Evolutionary conservation across 2,888 invertebrate genomes (phyloP), one percentile per base, ranked within the genome.

Genomic region (Hetaerina titia): DNA sequence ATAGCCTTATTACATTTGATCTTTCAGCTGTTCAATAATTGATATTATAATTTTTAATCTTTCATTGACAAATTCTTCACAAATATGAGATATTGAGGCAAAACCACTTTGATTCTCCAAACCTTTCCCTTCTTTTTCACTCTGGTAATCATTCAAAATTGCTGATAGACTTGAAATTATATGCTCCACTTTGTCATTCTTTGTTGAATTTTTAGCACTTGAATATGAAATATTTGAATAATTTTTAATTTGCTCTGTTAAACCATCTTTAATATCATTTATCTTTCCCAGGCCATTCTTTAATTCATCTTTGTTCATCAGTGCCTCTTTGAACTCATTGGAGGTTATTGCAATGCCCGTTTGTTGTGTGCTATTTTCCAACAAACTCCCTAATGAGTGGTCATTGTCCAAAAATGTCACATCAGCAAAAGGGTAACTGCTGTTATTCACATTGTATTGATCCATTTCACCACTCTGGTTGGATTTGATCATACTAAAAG

Each of bases 41-140:
- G 92, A 92, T 56, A 92, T 69, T 19, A 92, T 64, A 56, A 69
- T 13, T 69, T 69, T 92, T 74, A 92, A 56, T 56, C 69, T 92
- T 56, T 92, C 45, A 25, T 69, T 92, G 45, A 92, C 74, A 92
- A 69, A 63, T 22, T 92, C 69, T n/a, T 92, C 69, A 92, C 92
- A 92, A 22, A n/a, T 22, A 22, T 45, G 15, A 74, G 64, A 31
- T 22, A 56, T 56, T 74, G 57, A 69, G 4, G 25, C 31, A 7
- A 22, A 90, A 15, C 6, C 19, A 63, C 45, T 4, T 13, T 90
- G 45, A 92, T 31, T n/a, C 17, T 5, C 56, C 11, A n/a, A 56
- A 56, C 7, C 56, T n/a, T 45, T 31, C 4, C n/a, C 63, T 19
- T 90, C 92, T n/a, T 4, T 11, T 13, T 92, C 57, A 56, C 57